Evolutionary conservation across 2,797 vertebrate genomes (phyloP), one percentile per base, ranked within the genome.

Genomic region (Mallotus villosus): DNA sequence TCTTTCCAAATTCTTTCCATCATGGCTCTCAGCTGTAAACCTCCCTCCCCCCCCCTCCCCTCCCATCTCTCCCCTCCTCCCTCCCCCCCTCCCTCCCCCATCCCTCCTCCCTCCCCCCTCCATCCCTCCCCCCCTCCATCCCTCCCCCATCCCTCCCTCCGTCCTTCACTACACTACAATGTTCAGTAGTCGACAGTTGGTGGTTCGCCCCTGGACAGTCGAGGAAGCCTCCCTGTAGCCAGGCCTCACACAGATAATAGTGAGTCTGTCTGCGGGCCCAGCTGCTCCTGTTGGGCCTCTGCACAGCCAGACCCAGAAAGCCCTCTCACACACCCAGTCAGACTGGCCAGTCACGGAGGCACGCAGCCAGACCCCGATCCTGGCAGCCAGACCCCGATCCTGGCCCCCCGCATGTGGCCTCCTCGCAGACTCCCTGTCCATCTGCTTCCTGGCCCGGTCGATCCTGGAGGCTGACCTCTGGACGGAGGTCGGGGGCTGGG

Each of bases 391-490:
- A 29, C 29, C 29, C 62, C 70, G 67, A 78, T 64, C 72, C n/a
- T n/a, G n/a, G n/a, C n/a, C 12, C 16, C 12, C 6, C 71, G 72
- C 69, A 49, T 75, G 74, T 49, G 73, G 76, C 4, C 63, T 72
- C 81, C 82, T 80, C 68, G 37, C 79, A 72, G 76, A 81, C 76
- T 14, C 68, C 70, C 63, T 74, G 72, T 70, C 86, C 85, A 86
- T 89, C 88, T 90, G 89, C 82, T 85, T 84, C 82, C 85, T 82
- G 81, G 68, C 68, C 68, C 16, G 72, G 19, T 46, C 74, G 85
- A 88, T 82, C 80, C 81, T 74, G 75, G 68, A 78, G 79, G 78
- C 85, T 77, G 75, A 68, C 27, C 70, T 69, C 60, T 70, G 27
- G 72, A 27, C 17, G 22, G 58, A 67, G 62, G 22, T n/a, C 58